Evolutionary conservation across 2,888 invertebrate genomes (phyloP), one percentile per base, ranked within the genome.

Genomic region (Amblyjoppa fuscipennis): DNA sequence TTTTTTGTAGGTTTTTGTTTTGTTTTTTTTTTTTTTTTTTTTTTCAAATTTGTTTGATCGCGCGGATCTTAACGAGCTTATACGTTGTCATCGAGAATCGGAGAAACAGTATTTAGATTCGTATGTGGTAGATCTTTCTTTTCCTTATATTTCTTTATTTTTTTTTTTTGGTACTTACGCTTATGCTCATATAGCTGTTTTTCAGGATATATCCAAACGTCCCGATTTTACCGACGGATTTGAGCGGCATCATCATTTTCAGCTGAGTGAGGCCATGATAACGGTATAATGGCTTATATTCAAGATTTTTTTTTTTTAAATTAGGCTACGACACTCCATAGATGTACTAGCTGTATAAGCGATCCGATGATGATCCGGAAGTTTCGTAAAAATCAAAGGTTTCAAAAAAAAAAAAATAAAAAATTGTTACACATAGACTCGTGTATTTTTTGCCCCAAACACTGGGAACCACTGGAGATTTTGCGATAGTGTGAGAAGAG

Each of bases 211-310:
- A 61, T 31, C 61, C 61, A 34, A 61, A 61, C 61, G 61, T 61
- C 61, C 61, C 61, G 61, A 61, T 61, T 16, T 61, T 61, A 28
- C 61, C 61, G 61, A 61, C 61, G 61, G 61, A 61, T 61, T 61
- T 61, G 61, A 61, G 31, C 61, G 61, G 61, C 31, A n/a, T 11
- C 61, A 34, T 61, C 61, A 34, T 31, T 61, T 61, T 61, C 31
- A 31, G 61, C 61, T 61, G 61, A 61, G 61, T 61, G 61, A 61
- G 61, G 61, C 61, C 61, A 61, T 61, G 61, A 31, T 16, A 61
- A 61, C 61, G 61, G 61, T 61, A 61, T 61, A 61, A 61, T 61
- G 61, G 61, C 61, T 61, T 61, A 61, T 61, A 61, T 61, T 61
- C 61, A 61, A 61, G 61, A 20, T 56, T 20, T 53, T 3, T 61